A percentile compares a stretch with the other conserved stretches of the same genome.
phyloP scores from a whole-genome alignment of 1,140 invertebrate species.

The Lepidostoma basale region DNA sequence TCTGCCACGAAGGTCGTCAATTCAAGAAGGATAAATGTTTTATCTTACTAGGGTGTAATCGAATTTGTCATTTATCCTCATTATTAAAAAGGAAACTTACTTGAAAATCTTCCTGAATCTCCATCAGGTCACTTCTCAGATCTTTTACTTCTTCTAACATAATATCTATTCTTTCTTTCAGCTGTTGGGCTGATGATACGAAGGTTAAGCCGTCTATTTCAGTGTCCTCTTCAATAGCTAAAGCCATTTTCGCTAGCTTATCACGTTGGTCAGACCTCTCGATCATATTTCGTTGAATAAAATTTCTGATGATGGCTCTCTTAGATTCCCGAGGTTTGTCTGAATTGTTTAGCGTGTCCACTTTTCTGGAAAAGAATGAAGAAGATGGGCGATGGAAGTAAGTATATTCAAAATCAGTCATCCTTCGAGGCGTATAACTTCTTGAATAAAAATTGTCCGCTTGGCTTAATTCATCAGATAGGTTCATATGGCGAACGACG shows the following conservation, averaged over 20 bases:
- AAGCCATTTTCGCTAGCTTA: slow-evolving; percentile 54
- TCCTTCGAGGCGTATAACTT: slow-evolving; percentile 30
- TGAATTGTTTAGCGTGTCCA: not conserved
- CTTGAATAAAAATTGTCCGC: slow-evolving; percentile 27
- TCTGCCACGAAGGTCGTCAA: no score
- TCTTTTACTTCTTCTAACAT: slow-evolving; percentile 56
- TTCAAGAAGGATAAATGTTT: no score
- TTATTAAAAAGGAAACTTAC: slow-evolving; percentile 49
- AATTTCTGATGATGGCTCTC: slow-evolving; percentile 34
- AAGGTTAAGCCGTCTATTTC: slow-evolving; percentile 47
- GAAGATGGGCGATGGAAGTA: slow-evolving; percentile 38
- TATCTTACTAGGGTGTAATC: no score
- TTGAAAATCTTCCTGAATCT: slow-evolving; percentile 59
- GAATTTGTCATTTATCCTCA: no score
- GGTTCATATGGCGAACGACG: slow-evolving; percentile 11
- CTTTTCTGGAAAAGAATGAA: slow-evolving; percentile 24
- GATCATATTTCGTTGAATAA: slow-evolving; percentile 42
- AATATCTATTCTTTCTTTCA: slow-evolving; percentile 49
- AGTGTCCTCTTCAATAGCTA: slow-evolving; percentile 56
- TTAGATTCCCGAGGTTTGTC: slow-evolving; percentile 31
- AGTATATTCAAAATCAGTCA: slow-evolving; percentile 35
- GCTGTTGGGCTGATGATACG: slow-evolving; percentile 50
- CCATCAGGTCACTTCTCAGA: slow-evolving; percentile 56
- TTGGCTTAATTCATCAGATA: slow-evolving; percentile 39
- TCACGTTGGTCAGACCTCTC: slow-evolving; percentile 51